phyloP scores from a whole-genome alignment of 1,140 invertebrate genomes.

The Zaprionus taronus region DNA sequence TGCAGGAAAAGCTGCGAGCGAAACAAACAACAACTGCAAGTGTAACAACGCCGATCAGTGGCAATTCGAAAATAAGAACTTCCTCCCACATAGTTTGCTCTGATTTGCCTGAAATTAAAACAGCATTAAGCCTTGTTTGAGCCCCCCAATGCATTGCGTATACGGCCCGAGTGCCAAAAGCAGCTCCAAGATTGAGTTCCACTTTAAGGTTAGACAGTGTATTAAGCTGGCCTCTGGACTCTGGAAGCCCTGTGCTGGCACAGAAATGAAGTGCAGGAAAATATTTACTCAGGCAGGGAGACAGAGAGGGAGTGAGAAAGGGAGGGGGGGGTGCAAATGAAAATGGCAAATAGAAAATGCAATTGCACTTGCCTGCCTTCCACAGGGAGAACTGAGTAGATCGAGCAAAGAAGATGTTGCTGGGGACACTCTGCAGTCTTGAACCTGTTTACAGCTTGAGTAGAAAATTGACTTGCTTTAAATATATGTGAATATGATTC shows the following conservation, averaged over 20 bases:
- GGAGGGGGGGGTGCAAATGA: not conserved
- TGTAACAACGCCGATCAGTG: not conserved
- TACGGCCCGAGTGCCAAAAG: not conserved
- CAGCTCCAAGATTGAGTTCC: not conserved
- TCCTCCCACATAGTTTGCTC: not conserved
- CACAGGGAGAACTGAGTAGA: no score
- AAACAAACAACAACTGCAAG: not conserved
- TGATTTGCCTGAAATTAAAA: not conserved
- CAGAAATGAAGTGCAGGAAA: not conserved
- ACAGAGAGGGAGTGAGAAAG: not conserved
- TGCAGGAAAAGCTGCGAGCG: not conserved
- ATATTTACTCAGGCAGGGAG: not conserved
- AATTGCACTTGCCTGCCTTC: slow-evolving; percentile 14
- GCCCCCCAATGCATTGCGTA: not conserved
- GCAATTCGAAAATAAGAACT: not conserved
- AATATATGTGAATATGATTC: not conserved
- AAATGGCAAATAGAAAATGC: slow-evolving; percentile 25
- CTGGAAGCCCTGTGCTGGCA: not conserved
- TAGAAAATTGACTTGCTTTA: slow-evolving; percentile 7
- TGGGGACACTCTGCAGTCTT: no score
- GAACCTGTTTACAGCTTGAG: not conserved
- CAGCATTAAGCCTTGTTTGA: not conserved
- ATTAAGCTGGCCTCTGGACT: not conserved
- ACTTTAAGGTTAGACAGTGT: not conserved
- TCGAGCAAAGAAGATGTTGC: no score